A percentile compares a stretch with the other conserved stretches of the same genome.
Evolutionary conservation across 2,888 invertebrate genomes (phyloP).

Genomic region (Drosophila mimica): DNA sequence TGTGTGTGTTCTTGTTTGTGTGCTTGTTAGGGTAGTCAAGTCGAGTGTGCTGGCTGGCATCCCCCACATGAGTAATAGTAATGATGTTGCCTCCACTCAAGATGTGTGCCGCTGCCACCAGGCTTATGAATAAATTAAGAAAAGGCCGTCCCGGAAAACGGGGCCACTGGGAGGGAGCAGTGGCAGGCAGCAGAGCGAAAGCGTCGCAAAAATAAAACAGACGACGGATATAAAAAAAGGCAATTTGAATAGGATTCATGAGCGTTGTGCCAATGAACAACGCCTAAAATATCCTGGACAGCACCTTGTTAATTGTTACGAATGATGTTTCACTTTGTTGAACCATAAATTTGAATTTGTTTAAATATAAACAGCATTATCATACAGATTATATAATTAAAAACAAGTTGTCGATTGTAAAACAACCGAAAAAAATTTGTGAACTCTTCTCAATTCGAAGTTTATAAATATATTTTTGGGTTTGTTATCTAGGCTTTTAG

Average conservation of each 20-base stretch:
- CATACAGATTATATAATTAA: background rate
- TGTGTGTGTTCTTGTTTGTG: constrained; percentile 8
- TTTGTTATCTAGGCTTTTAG: background rate
- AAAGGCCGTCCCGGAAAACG: constrained; percentile 41
- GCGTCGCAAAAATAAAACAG: constrained; percentile 68
- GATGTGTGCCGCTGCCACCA: constrained; percentile 64
- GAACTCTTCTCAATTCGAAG: background rate
- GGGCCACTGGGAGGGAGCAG: constrained; percentile 15
- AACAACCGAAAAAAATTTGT: too few species aligned
- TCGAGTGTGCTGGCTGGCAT: constrained; percentile 49
- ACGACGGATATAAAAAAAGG: constrained; percentile 63
- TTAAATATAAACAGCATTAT: background rate
- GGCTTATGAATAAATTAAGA: constrained; percentile 82
- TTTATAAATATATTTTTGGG: background rate
- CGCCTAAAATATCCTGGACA: constrained; percentile 44
- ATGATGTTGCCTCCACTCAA: constrained; percentile 74
- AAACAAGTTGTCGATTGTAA: background rate
- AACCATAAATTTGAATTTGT: background rate
- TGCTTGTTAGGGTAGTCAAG: constrained; percentile 21
- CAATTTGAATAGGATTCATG: constrained; percentile 70
- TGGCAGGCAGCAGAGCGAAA: constrained; percentile 21
- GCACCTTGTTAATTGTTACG: background rate
- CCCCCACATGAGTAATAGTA: constrained; percentile 76
- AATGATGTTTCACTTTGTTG: background rate
- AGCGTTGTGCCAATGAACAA: constrained; percentile 27